phyloP scores from a whole-genome alignment of 2,888 invertebrate genomes.

The Blastobasis lacticolella region DNA sequence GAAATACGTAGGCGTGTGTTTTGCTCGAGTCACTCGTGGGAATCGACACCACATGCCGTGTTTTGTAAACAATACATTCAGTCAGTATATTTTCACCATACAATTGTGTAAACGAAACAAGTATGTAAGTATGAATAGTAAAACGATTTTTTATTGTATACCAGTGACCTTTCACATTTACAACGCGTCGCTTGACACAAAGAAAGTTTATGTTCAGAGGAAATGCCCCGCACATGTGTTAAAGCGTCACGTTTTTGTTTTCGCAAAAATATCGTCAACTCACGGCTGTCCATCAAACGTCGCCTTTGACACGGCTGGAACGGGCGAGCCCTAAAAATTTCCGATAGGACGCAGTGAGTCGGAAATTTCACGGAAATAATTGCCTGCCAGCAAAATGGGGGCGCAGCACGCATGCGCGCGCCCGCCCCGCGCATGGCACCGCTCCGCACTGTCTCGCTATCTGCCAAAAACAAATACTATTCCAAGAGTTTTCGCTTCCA shows the following conservation, averaged over 20 bases:
- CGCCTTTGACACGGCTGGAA: constrained; percentile 21
- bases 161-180: too few relatives aligned
- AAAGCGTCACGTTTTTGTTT: background rate
- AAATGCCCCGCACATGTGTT: background rate
- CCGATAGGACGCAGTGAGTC: constrained; percentile 37
- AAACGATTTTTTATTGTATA: too few relatives aligned
- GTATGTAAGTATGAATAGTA: too few relatives aligned
- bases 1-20: too few relatives aligned
- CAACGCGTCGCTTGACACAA: too few relatives aligned
- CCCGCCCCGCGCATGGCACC: constrained; percentile 47
- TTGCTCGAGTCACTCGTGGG: too few relatives aligned
- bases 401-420: constrained; percentile 40
- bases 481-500: constrained; percentile 19
- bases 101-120: too few relatives aligned
- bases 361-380: constrained; percentile 62
- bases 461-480: constrained; percentile 42
- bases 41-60: too few relatives aligned
- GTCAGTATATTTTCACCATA: too few relatives aligned
- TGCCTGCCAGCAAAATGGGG: constrained; percentile 25
- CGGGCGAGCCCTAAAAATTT: constrained; percentile 50
- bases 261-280: constrained; percentile 13
- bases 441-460: constrained; percentile 24
- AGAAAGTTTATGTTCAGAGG: too few relatives aligned
- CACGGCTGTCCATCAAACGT: constrained; percentile 25
- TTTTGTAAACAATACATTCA: too few relatives aligned